Evolutionary conservation across 2,797 vertebrate species (phyloP).

Genomic region (Dallia pectoralis): DNA sequence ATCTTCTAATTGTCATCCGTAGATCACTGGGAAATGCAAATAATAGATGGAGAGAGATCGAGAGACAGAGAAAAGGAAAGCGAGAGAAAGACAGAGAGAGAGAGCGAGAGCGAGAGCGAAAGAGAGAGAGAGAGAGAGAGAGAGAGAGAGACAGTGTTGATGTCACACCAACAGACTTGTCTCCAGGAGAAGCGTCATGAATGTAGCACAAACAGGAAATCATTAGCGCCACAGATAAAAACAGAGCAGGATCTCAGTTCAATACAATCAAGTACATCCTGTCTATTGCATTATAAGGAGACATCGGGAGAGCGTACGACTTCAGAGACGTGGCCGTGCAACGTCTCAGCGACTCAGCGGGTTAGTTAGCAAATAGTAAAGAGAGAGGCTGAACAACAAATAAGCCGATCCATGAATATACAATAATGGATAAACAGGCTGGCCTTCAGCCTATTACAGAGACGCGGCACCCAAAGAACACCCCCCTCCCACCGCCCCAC

Average conservation of each 20-base stretch:
- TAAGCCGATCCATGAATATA: background rate
- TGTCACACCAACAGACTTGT: conserved; percentile 57
- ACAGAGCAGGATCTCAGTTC: conserved; percentile 2
- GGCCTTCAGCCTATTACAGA: conserved; percentile 47
- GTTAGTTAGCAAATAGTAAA: conserved; percentile 2
- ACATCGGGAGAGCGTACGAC: background rate
- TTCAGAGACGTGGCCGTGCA: background rate
- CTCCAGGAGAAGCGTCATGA: conserved; percentile 41
- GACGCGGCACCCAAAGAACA: conserved; percentile 38
- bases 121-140: conserved; percentile 14
- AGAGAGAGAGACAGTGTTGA: conserved; percentile 60
- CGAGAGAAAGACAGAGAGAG: background rate
- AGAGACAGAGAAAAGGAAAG: background rate
- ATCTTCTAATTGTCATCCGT: conserved; percentile 61
- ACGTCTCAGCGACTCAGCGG: background rate
- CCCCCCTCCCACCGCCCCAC: too few relatives aligned
- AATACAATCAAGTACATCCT: background rate
- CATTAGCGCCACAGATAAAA: conserved; percentile 8
- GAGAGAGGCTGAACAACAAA: background rate
- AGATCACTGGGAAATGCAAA: conserved; percentile 55
- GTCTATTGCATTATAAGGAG: background rate
- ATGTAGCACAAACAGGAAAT: conserved; percentile 23
- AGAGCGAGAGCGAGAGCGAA: background rate
- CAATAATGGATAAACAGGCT: conserved; percentile 26
- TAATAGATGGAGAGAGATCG: conserved; percentile 13